phyloP scores from a whole-genome alignment of 1,140 invertebrate genomes.

The Bilobella aurantiaca region DNA sequence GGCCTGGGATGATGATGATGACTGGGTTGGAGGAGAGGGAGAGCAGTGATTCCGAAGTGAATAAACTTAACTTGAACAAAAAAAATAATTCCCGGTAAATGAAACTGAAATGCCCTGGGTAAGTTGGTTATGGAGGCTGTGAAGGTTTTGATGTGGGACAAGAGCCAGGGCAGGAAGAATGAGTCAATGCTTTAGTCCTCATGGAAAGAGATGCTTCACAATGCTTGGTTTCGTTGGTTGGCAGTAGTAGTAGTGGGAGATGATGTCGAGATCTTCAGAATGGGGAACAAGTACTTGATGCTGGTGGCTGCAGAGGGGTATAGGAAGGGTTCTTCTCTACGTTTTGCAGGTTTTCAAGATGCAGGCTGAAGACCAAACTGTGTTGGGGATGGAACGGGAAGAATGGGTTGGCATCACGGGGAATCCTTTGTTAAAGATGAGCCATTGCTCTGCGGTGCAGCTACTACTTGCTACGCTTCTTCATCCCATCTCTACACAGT shows the following conservation, averaged over 20 bases:
- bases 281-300: not conserved
- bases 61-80: not conserved
- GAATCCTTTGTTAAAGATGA: no score
- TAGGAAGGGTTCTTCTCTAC: not conserved
- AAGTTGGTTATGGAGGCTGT: not conserved
- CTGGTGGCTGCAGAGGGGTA: not conserved
- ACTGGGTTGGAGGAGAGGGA: no score
- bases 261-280: not conserved
- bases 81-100: constrained; percentile 8
- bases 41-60: not conserved
- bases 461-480: no score
- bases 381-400: no score
- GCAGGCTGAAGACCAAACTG: no score
- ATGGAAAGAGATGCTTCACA: not conserved
- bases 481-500: no score
- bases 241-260: not conserved
- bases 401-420: no score
- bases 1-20: no score
- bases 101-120: constrained; percentile 7
- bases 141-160: not conserved
- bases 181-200: not conserved
- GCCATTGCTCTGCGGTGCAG: no score
- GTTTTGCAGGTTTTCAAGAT: no score
- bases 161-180: not conserved
- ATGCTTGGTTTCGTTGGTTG: not conserved